Base-by-base conservation (phyloP, 2,113 vertebrate species). In the Phalacrocorax pelagicus region DNA sequence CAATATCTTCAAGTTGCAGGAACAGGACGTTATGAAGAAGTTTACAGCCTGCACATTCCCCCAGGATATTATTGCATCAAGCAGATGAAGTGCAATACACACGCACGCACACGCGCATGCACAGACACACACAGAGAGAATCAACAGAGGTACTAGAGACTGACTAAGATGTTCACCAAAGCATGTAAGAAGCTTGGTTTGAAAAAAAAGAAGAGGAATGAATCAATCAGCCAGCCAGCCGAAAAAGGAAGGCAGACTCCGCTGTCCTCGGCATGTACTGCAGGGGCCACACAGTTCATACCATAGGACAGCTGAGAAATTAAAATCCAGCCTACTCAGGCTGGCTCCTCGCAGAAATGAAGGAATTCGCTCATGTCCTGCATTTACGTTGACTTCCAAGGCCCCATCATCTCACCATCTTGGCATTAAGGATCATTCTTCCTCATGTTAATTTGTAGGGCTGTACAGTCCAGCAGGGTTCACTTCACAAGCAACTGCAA, bases 1-100 rank as follows among this genome's bases (percentile, higher is more conserved):
- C 98, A 98, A 97, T 98, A 98, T 98, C 98, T 98, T 92, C 91
- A 86, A 92, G 97, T 98, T 97, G 98, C 98, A 98, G 98, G 96
- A 97, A 94, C 86, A 71, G 74, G 95, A 96, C 92, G 97, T 96
- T 96, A 95, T 65, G 89, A 79, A 96, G 95, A 97, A 90, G 97
- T 98, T 98, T 98, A 98, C 97, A 72, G 96, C 98, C 70, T 94
- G 81, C 83, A 44, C 59, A 86, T 97, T 90, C 90, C 71, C 84
- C 15, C 73, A 46, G 59, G 78, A 57, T 91, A 86, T 36, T 94
- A 91, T 7, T 84, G 94, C 40, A 88, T 88, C 94, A 44, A 70
- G 34, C 30, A 94, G 90, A 88, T 91, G 85, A 96, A 92, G 91
- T 71, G 88, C 67, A 84, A 71, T 83, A 46, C 90, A 69, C 1